Percentiles rank a stretch among this genome's conserved stretches.
Evolutionary conservation across 2,888 invertebrate genomes (phyloP).

Genomic region (Petrolisthes cinctipes): DNA sequence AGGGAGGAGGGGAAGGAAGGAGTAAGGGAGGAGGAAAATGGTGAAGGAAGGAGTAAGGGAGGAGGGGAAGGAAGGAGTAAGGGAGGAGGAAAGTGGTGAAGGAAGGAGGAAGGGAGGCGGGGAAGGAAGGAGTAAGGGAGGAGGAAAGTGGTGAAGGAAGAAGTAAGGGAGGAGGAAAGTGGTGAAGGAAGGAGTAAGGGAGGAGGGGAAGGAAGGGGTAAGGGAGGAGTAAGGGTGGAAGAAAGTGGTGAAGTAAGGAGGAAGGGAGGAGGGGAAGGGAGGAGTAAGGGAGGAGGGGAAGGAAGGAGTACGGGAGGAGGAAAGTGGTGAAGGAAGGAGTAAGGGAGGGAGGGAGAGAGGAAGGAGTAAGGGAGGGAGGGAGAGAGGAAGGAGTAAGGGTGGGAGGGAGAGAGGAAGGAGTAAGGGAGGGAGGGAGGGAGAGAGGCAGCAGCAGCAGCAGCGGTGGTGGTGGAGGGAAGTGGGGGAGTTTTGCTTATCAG

Average conservation of each 20-base stretch:
- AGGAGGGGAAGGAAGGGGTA: background rate
- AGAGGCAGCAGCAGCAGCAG: background rate
- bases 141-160: background rate
- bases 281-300: background rate
- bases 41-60: background rate
- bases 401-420: background rate
- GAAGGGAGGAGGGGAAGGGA: too few species aligned
- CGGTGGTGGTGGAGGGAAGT: background rate
- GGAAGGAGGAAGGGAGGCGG: background rate
- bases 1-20: background rate
- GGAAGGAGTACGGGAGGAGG: background rate
- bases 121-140: background rate
- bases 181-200: background rate
- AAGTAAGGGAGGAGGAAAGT: background rate
- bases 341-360: background rate
- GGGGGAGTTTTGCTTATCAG: constrained; percentile 18
- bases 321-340: background rate
- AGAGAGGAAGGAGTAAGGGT: background rate
- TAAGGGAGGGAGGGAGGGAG: background rate
- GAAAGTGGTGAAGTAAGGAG: too few species aligned
- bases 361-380: background rate
- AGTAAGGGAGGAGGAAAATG: background rate
- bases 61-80: background rate
- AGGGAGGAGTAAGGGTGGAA: background rate
- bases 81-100: too few species aligned